These are phyloP conservation scores for Henricia sp. DNA, from an alignment of 53 echinoderm and acorn worm genomes.

Conservation along the genomic window DNA sequence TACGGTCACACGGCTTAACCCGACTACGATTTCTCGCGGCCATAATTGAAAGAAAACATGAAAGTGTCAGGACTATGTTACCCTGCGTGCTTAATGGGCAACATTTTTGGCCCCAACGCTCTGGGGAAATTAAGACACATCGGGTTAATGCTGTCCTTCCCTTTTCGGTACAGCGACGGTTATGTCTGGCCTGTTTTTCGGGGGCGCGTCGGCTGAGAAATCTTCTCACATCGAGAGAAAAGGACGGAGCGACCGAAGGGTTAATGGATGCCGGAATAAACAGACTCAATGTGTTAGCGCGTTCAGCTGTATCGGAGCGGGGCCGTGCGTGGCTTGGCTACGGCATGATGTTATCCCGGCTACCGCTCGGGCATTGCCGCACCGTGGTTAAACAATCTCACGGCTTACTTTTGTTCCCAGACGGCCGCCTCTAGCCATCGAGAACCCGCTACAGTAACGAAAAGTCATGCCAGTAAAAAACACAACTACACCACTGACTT, in stretches of 20 bases:
- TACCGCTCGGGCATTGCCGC: neutral
- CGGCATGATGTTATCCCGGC: neutral
- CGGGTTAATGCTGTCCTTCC: neutral
- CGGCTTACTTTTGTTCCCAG: slow-evolving; percentile 32
- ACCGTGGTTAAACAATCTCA: slow-evolving; percentile 19
- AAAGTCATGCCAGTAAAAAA: neutral
- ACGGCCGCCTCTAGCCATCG: neutral
- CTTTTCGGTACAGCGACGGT: too few relatives aligned
- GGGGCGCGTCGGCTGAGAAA: too few relatives aligned
- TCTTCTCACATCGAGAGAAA: too few relatives aligned
- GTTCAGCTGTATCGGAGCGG: slow-evolving; percentile 1
- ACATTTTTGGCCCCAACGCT: slow-evolving; percentile 46
- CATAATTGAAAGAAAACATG: slow-evolving; percentile 67
- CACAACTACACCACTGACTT: neutral
- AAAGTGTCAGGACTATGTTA: slow-evolving; percentile 53
- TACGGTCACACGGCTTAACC: slow-evolving; percentile 50
- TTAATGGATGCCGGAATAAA: slow-evolving; percentile 11
- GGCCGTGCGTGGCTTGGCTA: neutral
- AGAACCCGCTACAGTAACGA: slow-evolving; percentile 12
- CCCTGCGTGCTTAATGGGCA: slow-evolving; percentile 51
- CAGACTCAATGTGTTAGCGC: slow-evolving; percentile 2
- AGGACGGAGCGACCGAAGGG: neutral
- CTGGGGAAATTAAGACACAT: slow-evolving; percentile 61
- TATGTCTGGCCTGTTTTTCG: too few relatives aligned
- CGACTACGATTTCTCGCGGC: slow-evolving; percentile 47